A percentile compares a stretch with the other conserved stretches of the same genome.
phyloP scores from a whole-genome alignment of 2,888 invertebrate genomes.

The Cynaeus angustus region DNA sequence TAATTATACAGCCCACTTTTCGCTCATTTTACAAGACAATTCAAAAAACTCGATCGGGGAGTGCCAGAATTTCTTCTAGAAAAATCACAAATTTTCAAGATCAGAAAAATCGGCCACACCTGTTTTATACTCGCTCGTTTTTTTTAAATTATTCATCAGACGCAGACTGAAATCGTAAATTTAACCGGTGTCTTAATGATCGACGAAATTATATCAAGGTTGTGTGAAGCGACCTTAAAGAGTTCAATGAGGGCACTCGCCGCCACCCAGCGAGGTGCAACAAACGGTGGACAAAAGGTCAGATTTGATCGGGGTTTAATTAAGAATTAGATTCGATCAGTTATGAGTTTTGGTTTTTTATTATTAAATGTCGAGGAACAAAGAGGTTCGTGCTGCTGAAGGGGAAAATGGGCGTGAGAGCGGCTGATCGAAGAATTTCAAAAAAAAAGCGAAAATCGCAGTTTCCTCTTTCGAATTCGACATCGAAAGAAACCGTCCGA shows the following conservation, averaged over 20 bases:
- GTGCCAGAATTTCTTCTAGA: too few species aligned
- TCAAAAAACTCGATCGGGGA: too few species aligned
- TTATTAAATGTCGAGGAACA: neutral
- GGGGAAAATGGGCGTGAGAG: neutral
- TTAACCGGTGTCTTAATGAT: slow-evolving; percentile 8
- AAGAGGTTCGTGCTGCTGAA: neutral
- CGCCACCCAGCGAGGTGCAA: too few species aligned
- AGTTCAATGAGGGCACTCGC: slow-evolving; percentile 7
- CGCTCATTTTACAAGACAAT: too few species aligned
- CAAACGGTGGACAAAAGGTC: neutral
- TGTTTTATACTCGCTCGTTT: neutral
- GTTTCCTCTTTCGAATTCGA: too few species aligned
- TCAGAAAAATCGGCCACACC: neutral
- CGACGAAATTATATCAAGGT: slow-evolving; percentile 21
- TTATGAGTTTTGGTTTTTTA: neutral
- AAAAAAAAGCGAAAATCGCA: too few species aligned
- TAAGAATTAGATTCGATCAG: neutral
- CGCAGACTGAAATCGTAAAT: slow-evolving; percentile 11
- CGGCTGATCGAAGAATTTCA: too few species aligned
- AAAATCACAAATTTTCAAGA: too few species aligned
- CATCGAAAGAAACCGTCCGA: too few species aligned
- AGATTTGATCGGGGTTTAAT: slow-evolving; percentile 6
- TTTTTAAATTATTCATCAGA: slow-evolving; percentile 19
- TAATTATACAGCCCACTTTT: too few species aligned
- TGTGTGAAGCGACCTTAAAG: slow-evolving; percentile 12